Conservation (phyloP, 2,888 invertebrate genomes). For the Tachystola acroxantha region DNA sequence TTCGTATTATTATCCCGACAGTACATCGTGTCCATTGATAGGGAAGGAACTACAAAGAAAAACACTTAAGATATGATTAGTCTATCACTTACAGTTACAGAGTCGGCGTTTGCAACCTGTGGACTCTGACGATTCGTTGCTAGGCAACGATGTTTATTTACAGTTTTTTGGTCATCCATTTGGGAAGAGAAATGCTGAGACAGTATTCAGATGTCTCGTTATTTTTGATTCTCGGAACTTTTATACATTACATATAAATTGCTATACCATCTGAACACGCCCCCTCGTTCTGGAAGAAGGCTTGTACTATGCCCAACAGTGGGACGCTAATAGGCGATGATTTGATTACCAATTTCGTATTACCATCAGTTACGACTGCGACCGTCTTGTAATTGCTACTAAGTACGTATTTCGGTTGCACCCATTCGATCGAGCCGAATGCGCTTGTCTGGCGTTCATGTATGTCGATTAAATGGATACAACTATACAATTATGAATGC, state of each 20-base stretch:
- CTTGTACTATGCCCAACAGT: too few relatives aligned
- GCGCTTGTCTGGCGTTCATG: background rate
- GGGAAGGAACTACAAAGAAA: constrained; percentile 51
- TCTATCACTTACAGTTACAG: constrained; percentile 53
- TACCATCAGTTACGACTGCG: too few relatives aligned
- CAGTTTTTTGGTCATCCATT: constrained; percentile 64
- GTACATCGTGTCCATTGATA: constrained; percentile 39
- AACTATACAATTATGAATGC: background rate
- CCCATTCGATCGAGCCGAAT: too few relatives aligned
- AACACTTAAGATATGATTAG: constrained; percentile 70
- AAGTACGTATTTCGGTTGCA: background rate
- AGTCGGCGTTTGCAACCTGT: background rate
- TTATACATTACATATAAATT: too few relatives aligned
- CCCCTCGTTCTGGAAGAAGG: too few relatives aligned
- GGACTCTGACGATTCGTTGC: constrained; percentile 30
- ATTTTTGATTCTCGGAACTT: too few relatives aligned
- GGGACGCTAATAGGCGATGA: too few relatives aligned
- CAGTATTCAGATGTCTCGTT: background rate
- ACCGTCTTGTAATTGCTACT: background rate
- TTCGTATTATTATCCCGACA: constrained; percentile 52
- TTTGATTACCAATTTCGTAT: too few relatives aligned
- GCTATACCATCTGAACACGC: too few relatives aligned
- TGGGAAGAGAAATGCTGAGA: constrained; percentile 45
- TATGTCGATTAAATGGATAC: background rate
- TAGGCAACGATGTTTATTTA: constrained; percentile 52